Evolutionary conservation across 2,113 vertebrate genomes (phyloP).

Genomic region (Nothoprocta perdicaria): DNA sequence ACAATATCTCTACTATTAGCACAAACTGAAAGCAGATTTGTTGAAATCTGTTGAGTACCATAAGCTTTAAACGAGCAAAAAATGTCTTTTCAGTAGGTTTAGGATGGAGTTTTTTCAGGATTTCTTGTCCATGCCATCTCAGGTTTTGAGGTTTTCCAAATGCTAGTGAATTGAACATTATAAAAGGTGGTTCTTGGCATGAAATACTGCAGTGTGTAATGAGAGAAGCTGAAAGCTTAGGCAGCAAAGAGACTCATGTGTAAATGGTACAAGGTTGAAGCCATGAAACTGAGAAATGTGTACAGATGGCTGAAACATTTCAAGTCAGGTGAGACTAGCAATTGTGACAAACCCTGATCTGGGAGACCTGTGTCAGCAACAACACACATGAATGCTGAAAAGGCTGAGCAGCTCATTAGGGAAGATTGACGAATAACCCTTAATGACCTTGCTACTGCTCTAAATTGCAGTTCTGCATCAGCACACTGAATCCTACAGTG

Average conservation of each 20-base stretch:
- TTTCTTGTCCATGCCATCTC: not conserved
- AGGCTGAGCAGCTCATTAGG: conserved; percentile 63
- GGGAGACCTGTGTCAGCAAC: conserved; percentile 69
- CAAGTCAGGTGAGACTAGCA: conserved; percentile 67
- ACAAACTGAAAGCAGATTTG: not conserved
- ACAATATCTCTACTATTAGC: not conserved
- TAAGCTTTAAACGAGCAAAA: not conserved
- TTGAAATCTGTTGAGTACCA: not conserved
- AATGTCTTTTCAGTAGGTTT: not conserved
- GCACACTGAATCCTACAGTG: not conserved
- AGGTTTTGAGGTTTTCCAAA: not conserved
- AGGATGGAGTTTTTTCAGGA: not conserved
- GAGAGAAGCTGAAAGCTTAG: not conserved
- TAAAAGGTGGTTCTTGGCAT: not conserved
- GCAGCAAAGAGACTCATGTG: not conserved
- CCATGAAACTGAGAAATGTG: conserved; percentile 58
- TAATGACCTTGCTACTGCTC: conserved; percentile 57
- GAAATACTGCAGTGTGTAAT: not conserved
- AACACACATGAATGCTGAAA: conserved; percentile 65
- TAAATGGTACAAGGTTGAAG: conserved; percentile 51
- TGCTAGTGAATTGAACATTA: not conserved
- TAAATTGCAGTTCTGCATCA: conserved; percentile 46
- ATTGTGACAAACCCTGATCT: conserved; percentile 66
- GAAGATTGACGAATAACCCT: conserved; percentile 53
- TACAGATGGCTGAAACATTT: conserved; percentile 67